Conservation (phyloP, 2,113 vertebrate species). For the Syrrhaptes paradoxus region DNA sequence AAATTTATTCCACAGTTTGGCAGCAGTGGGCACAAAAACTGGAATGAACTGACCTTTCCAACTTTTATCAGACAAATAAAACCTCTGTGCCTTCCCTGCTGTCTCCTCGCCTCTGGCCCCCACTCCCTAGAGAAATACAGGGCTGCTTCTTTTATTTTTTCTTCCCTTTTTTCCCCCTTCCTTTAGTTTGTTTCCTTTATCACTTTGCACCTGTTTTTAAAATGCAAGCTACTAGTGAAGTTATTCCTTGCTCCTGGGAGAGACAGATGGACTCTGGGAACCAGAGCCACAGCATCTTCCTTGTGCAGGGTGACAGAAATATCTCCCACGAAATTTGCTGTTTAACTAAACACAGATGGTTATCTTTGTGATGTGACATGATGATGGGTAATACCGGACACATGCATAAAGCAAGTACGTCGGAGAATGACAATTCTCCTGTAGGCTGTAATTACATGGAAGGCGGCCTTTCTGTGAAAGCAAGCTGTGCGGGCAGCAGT, state of each 20-base stretch:
- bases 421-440: background rate
- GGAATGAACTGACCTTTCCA: slow-evolving; percentile 23
- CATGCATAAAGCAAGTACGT: background rate
- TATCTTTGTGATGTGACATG: slow-evolving; percentile 27
- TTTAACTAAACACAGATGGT: slow-evolving; percentile 49
- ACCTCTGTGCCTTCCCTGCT: slow-evolving; percentile 21
- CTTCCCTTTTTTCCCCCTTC: background rate
- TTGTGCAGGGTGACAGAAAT: slow-evolving; percentile 53
- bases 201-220: slow-evolving; percentile 65
- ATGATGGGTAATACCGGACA: slow-evolving; percentile 17
- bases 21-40: slow-evolving; percentile 19
- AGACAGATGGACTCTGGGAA: slow-evolving; percentile 48
- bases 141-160: slow-evolving; percentile 4
- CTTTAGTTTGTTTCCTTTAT: slow-evolving; percentile 33
- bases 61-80: slow-evolving; percentile 62
- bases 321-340: slow-evolving; percentile 28
- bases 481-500: slow-evolving; percentile 7
- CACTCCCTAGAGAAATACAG: background rate
- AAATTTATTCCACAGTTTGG: slow-evolving; percentile 51
- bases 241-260: slow-evolving; percentile 11
- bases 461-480: slow-evolving; percentile 19
- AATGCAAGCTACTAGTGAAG: background rate
- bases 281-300: slow-evolving; percentile 23
- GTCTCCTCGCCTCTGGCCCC: background rate
- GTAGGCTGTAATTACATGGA: background rate